Evolutionary conservation across 2,113 vertebrate genomes (phyloP).

Genomic region (Odontesthes bonariensis): DNA sequence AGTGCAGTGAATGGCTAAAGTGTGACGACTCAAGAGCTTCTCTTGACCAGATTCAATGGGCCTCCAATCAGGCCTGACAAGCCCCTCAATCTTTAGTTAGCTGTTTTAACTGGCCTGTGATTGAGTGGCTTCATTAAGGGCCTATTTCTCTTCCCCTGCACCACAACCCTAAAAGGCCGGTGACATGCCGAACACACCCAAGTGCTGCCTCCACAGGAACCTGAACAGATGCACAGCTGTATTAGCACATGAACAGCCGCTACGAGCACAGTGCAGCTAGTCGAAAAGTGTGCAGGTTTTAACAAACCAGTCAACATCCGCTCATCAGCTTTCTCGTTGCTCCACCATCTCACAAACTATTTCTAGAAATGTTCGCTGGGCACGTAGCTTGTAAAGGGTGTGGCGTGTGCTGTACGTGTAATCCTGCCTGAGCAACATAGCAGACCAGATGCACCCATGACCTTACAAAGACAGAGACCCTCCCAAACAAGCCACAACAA

Average conservation of each 20-base stretch:
- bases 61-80: conserved; percentile 69
- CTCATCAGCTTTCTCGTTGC: conserved; percentile 8
- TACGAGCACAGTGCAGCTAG: not conserved
- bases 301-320: not conserved
- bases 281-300: conserved; percentile 14
- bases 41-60: conserved; percentile 59
- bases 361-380: not conserved
- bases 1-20: conserved; percentile 67
- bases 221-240: conserved; percentile 55
- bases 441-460: conserved; percentile 48
- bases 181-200: conserved; percentile 67
- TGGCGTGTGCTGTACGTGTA: conserved; percentile 35
- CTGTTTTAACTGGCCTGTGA: conserved; percentile 78
- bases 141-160: conserved; percentile 77
- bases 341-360: not conserved
- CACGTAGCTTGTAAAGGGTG: conserved; percentile 27
- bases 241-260: conserved; percentile 36
- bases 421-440: conserved; percentile 52
- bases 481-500: conserved; percentile 73
- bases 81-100: conserved; percentile 68
- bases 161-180: conserved; percentile 58
- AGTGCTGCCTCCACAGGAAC: conserved; percentile 36
- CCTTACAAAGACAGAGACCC: conserved; percentile 52
- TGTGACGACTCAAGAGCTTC: conserved; percentile 68
- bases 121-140: conserved; percentile 78